Evolutionary conservation across 2,113 vertebrate genomes (phyloP).

Genomic region (Sprattus sprattus): DNA sequence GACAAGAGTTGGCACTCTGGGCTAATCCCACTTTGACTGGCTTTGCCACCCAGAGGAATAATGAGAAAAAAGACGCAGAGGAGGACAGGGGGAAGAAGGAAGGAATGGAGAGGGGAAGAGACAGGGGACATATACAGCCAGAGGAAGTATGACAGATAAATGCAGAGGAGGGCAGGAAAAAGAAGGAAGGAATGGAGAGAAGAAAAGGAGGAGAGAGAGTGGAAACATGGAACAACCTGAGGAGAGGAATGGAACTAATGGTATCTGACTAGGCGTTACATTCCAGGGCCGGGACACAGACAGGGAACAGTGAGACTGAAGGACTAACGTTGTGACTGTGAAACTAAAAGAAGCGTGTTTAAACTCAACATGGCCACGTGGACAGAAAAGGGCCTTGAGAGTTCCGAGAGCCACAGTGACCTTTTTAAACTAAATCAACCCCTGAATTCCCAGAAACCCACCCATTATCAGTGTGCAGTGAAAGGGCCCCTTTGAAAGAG

Average conservation of each 20-base stretch:
- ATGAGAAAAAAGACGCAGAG: slow-evolving; percentile 44
- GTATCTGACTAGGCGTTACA: neutral
- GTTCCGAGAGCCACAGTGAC: neutral
- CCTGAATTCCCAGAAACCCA: neutral
- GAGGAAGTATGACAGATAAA: neutral
- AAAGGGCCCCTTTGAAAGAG: neutral
- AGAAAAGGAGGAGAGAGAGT: neutral
- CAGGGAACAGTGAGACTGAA: neutral
- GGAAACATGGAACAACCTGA: neutral
- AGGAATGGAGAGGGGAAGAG: slow-evolving; percentile 10
- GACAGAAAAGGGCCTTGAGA: neutral
- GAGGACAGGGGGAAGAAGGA: neutral
- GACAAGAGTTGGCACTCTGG: slow-evolving; percentile 48
- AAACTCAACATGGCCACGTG: neutral
- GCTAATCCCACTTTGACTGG: slow-evolving; percentile 51
- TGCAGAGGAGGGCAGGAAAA: slow-evolving; percentile 41
- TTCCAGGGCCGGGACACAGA: neutral
- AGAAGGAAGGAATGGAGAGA: neutral
- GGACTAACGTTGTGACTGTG: neutral
- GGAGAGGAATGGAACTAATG: neutral
- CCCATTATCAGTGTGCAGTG: neutral
- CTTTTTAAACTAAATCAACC: slow-evolving; percentile 14
- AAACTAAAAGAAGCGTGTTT: neutral
- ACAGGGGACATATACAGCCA: neutral
- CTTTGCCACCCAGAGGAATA: slow-evolving; percentile 42